Base-by-base conservation (phyloP, 2,113 vertebrate species). In the Oreochromis aureus region DNA sequence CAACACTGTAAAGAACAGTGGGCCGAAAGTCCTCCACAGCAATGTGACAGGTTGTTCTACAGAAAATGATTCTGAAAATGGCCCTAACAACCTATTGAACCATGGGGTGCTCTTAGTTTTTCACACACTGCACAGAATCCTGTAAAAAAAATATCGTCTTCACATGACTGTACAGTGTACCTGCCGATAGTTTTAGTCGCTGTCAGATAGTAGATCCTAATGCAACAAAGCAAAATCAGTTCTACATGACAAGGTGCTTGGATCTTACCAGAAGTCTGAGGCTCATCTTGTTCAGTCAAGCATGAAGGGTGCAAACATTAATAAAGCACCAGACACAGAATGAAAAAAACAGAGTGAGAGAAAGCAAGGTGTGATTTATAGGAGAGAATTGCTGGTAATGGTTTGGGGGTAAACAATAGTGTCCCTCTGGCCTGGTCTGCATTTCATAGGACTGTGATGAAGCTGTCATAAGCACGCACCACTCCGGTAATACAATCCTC, bases 251-350 rank as follows among this genome's bases (percentile, higher is more conserved):
- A 87, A 87, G 88, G 85, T 94, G 91, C 90, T 81, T 46, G 88
- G 90, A 92, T 83, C 81, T 93, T 91, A 88, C 89, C 88, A 87
- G 81, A 89, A 91, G 90, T 89, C 90, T 81, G 83, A 81, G 81
- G 87, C 86, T 91, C 89, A 92, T 89, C 92, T 90, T 6, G 83
- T 83, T 82, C 87, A 93, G 82, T 78, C 58, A 61, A 84, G 93
- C 92, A 80, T 95, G 94, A 95, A 95, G 93, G 94, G 90, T 94
- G 92, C 83, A 82, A 89, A 87, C 83, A 90, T 93, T 93, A 95
- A 94, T 93, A 95, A 95, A 93, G 86, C 91, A 89, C 78, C 86
- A 90, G 90, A 94, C 86, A 94, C 84, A 87, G 27, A 86, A 53
- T 44, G 71, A 5, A 34, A 71, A 63, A 82, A 79, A 82, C 55